Conservation (phyloP, 2,888 invertebrate genomes). For the Tuberolachnus salignus region DNA sequence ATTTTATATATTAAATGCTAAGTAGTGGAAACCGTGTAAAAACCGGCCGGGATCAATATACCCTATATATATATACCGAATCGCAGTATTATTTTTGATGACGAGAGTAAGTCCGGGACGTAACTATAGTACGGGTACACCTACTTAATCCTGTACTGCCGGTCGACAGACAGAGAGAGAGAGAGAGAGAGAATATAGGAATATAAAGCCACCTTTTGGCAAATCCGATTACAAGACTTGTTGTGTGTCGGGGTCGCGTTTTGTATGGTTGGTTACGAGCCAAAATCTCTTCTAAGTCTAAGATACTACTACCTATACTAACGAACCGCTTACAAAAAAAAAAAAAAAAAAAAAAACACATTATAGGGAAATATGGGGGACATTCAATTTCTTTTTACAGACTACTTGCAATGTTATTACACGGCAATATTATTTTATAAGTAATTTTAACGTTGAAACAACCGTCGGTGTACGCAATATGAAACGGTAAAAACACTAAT, state of each 20-base stretch:
- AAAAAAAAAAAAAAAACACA: neutral
- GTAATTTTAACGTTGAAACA: too few relatives aligned
- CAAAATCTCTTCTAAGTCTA: conserved; percentile 44
- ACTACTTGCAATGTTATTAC: too few relatives aligned
- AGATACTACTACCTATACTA: conserved; percentile 23
- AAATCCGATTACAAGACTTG: conserved; percentile 55
- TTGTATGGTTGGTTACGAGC: conserved; percentile 45
- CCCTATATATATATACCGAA: conserved; percentile 24
- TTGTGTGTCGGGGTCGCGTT: conserved; percentile 49
- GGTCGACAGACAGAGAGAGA: neutral
- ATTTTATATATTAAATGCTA: neutral
- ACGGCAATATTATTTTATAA: too few relatives aligned
- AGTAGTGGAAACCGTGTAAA: neutral
- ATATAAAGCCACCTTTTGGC: conserved; percentile 50
- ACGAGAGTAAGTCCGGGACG: conserved; percentile 24
- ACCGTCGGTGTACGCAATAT: too few relatives aligned
- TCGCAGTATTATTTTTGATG: conserved; percentile 19
- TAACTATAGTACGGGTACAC: neutral
- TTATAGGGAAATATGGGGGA: too few relatives aligned
- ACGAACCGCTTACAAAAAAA: conserved; percentile 28
- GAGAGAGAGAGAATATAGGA: neutral
- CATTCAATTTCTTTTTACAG: too few relatives aligned
- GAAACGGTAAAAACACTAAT: too few relatives aligned
- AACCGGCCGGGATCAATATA: neutral
- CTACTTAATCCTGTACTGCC: conserved; percentile 37